Percentiles rank a stretch among this genome's conserved stretches.
Evolutionary conservation across 2,113 vertebrate species (phyloP).

Genomic region (Todiramphus saurophagus): DNA sequence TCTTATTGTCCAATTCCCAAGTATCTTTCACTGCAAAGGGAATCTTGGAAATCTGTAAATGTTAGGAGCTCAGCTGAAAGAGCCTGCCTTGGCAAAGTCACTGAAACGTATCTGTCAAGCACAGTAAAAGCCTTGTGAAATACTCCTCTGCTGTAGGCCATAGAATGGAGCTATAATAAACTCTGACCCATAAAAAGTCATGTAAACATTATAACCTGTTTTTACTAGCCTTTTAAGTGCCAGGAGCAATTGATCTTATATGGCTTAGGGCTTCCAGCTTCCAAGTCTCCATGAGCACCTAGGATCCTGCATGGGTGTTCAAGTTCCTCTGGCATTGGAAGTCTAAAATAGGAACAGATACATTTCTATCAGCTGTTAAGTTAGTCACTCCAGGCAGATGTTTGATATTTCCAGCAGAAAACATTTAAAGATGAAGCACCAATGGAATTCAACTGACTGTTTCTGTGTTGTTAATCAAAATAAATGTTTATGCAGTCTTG

Average conservation of each 20-base stretch:
- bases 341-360: constrained; percentile 60
- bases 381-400: constrained; percentile 57
- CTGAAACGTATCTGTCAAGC: constrained; percentile 71
- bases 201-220: constrained; percentile 81
- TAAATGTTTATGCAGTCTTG: background rate
- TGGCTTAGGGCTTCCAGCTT: constrained; percentile 58
- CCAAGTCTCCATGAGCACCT: constrained; percentile 43
- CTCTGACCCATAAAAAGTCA: constrained; percentile 80
- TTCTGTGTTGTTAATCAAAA: constrained; percentile 1
- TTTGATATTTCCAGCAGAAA: constrained; percentile 64
- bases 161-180: constrained; percentile 74
- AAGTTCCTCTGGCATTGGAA: constrained; percentile 48
- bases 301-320: constrained; percentile 68
- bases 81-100: constrained; percentile 56
- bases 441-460: background rate
- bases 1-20: background rate
- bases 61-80: constrained; percentile 2
- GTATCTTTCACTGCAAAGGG: constrained; percentile 3
- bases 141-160: constrained; percentile 71
- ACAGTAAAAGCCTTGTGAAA: constrained; percentile 69
- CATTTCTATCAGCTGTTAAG: constrained; percentile 52
- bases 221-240: constrained; percentile 78
- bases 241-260: constrained; percentile 77
- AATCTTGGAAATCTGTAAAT: constrained; percentile 42
- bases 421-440: constrained; percentile 36